Evolutionary conservation across 2,797 vertebrate species (phyloP).

Genomic region (Cossypha niveicapilla): DNA sequence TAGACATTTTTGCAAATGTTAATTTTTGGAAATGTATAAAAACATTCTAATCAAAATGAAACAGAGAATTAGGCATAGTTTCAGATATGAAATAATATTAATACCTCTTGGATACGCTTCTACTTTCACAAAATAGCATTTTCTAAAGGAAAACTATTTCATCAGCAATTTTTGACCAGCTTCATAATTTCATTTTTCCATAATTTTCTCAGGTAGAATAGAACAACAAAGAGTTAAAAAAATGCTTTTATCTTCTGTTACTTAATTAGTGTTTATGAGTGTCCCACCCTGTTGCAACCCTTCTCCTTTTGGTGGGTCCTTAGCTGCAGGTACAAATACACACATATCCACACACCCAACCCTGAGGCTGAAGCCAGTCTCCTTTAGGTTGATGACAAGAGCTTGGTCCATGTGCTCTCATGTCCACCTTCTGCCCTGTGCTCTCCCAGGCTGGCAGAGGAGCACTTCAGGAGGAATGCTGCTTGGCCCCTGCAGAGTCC

Average conservation of each 20-base stretch:
- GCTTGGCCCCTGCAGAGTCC: not conserved
- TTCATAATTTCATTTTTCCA: not conserved
- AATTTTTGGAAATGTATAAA: not conserved
- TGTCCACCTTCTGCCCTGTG: not conserved
- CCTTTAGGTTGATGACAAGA: not conserved
- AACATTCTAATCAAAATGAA: not conserved
- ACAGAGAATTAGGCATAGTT: not conserved
- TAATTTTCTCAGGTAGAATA: not conserved
- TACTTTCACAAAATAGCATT: not conserved
- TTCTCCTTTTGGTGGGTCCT: not conserved
- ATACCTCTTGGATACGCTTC: not conserved
- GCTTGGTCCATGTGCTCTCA: not conserved
- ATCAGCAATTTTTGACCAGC: not conserved
- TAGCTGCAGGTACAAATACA: not conserved
- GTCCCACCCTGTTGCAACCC: not conserved
- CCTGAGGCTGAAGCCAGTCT: not conserved
- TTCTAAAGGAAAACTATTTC: not conserved
- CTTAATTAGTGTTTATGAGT: not conserved
- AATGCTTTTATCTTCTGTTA: not conserved
- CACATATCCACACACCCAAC: fast-evolving
- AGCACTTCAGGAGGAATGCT: fast-evolving
- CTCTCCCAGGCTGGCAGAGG: fast-evolving
- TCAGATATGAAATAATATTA: not conserved
- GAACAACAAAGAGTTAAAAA: not conserved
- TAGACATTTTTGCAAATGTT: not conserved